A percentile compares a stretch with the other conserved stretches of the same genome.
These are phyloP conservation scores for Caenorhabditis sp. DNA, from an alignment of 2,888 invertebrate genomes.

Conservation along the genomic window DNA sequence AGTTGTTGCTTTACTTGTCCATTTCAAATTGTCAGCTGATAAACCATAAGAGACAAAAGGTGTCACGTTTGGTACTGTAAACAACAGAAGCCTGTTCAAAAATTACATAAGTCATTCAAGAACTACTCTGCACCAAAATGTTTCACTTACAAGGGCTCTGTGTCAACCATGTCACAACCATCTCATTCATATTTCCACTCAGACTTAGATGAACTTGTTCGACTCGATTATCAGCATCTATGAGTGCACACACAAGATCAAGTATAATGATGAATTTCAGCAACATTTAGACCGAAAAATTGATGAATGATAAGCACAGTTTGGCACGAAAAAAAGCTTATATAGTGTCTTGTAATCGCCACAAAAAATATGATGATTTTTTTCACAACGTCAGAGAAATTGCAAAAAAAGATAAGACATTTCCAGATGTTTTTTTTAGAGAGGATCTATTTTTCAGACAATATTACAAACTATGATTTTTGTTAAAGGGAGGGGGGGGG, in stretches of 20 bases:
- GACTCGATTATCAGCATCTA: conserved; percentile 1
- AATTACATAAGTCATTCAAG: too few species aligned
- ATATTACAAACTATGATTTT: too few species aligned
- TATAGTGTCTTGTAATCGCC: not conserved
- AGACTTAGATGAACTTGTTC: conserved; percentile 48
- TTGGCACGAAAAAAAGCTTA: not conserved
- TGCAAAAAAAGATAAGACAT: not conserved
- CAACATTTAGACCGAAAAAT: not conserved
- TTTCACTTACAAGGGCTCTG: conserved; percentile 37
- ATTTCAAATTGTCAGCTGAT: conserved; percentile 17
- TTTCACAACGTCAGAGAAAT: not conserved
- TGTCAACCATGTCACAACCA: conserved; percentile 48
- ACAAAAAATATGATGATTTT: not conserved
- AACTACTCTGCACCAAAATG: too few species aligned
- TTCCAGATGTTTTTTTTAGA: too few species aligned
- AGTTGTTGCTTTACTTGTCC: conserved; percentile 31
- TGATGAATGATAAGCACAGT: not conserved
- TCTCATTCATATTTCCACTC: conserved; percentile 28
- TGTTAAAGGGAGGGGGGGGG: too few species aligned
- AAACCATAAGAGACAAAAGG: conserved; percentile 26
- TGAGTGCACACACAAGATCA: too few species aligned
- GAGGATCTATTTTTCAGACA: too few species aligned
- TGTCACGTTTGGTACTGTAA: conserved; percentile 33
- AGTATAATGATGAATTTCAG: too few species aligned
- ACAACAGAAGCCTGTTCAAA: not conserved